Evolutionary conservation across 92 coral and sea anemone genomes (phyloP), one percentile per base, ranked within the genome.

Genomic region (Anthopleura xanthogrammica): DNA sequence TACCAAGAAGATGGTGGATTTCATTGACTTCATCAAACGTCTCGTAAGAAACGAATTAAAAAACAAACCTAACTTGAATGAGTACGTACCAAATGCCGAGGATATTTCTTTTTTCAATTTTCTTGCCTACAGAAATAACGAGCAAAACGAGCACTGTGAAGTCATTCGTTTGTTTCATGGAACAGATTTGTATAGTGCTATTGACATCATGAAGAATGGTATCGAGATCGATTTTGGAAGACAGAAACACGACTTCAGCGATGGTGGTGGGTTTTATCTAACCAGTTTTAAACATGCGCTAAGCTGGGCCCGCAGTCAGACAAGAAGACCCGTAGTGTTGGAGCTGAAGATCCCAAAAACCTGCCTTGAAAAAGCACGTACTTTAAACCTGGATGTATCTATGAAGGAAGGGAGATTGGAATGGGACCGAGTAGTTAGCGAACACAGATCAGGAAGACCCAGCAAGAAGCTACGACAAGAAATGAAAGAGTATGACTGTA

Each of bases 261-360:
- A 79, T 70, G 92, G 94, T 19, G 52, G 76, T 39, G 94, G 90
- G 22, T 91, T 91, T 42, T 91, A 91, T 77, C 72, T 91, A n/a
- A 85, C 90, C 1, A 52, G 54, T 76, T 70, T 78, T 8, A 86
- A 80, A 12, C 48, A n/a, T 79, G 48, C n/a, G 86, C 94, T 23
- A 22, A 81, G 43, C 0, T 88, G 91, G 90, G 94, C 92, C 5
- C 65, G 24, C 13, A 70, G 88, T 83, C 71, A 81, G 48, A 82
- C 94, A 0, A 77, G 87, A 2, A 89, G 82, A 52, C 94, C 94
- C 2, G 92, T 83, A 19, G 81, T 91, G 23, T 60, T 91, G 17
- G 80, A 83, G 40, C 89, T 64, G 50, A 74, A 48, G 71, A 78
- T 83, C 16, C 50, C 86, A 36, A 73, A 36, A 16, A 52, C 39